A percentile compares a stretch with the other conserved stretches of the same genome.
Conservation (phyloP, 2,888 invertebrate genomes). For the Petrolisthes manimaculis region DNA sequence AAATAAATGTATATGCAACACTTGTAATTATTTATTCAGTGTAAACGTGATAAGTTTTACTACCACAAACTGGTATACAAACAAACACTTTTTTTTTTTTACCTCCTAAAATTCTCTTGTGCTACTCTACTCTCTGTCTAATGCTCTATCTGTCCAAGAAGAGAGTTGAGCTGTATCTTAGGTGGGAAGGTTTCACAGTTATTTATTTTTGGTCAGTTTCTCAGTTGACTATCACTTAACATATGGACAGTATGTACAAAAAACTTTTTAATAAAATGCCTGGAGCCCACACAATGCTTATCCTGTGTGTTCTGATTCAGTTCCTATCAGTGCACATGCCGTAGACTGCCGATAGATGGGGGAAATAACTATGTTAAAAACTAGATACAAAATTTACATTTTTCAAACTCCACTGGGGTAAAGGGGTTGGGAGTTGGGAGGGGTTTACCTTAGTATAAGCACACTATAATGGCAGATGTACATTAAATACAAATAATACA, state of each 20-base stretch:
- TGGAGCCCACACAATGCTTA: slow-evolving; percentile 47
- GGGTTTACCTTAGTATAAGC: slow-evolving; percentile 35
- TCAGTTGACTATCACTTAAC: slow-evolving; percentile 55
- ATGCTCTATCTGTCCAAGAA: slow-evolving; percentile 40
- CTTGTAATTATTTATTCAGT: slow-evolving; percentile 39
- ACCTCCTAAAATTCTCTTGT: slow-evolving; percentile 33
- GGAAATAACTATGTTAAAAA: slow-evolving; percentile 37
- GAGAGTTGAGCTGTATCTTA: slow-evolving; percentile 39
- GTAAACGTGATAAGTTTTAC: slow-evolving; percentile 39
- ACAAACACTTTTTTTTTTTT: slow-evolving; percentile 36
- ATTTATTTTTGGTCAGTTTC: slow-evolving; percentile 51
- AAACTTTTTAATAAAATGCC: slow-evolving; percentile 43
- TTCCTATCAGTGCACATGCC: slow-evolving; percentile 28
- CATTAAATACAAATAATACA: slow-evolving; percentile 62
- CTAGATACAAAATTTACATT: slow-evolving; percentile 56
- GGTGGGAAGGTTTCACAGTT: slow-evolving; percentile 57
- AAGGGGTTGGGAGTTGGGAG: neutral
- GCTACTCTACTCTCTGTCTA: slow-evolving; percentile 35
- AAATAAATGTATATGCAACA: slow-evolving; percentile 41
- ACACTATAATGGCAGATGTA: slow-evolving; percentile 50
- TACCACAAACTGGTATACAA: slow-evolving; percentile 48
- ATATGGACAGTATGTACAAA: slow-evolving; percentile 63
- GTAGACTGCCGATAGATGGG: slow-evolving; percentile 53
- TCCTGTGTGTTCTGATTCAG: slow-evolving; percentile 21
- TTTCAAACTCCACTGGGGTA: slow-evolving; percentile 40